Conservation (phyloP, 2,888 invertebrate genomes). For the Brachyopa scutellaris region DNA sequence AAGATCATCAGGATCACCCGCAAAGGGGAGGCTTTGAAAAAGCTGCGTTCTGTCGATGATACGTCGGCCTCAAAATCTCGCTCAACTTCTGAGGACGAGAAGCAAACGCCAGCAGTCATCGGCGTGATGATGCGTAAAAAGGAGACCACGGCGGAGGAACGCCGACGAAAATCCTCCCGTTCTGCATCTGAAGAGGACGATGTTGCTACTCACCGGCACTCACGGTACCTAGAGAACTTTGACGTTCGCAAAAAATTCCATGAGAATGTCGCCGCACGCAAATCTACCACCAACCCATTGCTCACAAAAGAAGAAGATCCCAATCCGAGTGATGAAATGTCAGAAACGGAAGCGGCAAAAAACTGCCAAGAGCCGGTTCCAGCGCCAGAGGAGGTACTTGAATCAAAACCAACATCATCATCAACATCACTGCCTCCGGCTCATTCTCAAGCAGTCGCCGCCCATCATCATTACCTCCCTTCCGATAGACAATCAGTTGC, state of each 20-base stretch:
- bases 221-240: conserved; percentile 80
- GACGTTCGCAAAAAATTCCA: conserved; percentile 80
- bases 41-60: conserved; percentile 65
- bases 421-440: conserved; percentile 72
- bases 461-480: conserved; percentile 43
- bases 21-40: conserved; percentile 58
- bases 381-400: conserved; percentile 71
- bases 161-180: conserved; percentile 76
- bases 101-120: conserved; percentile 67
- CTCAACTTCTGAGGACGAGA: conserved; percentile 80
- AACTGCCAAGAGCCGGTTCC: conserved; percentile 49
- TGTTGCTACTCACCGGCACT: conserved; percentile 78
- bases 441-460: neutral
- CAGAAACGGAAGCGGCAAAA: conserved; percentile 27
- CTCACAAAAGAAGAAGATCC: conserved; percentile 54
- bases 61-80: conserved; percentile 73
- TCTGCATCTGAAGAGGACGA: conserved; percentile 80
- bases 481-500: conserved; percentile 77
- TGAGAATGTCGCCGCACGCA: conserved; percentile 78
- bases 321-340: conserved; percentile 23
- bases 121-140: conserved; percentile 78
- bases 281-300: conserved; percentile 75
- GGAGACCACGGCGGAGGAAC: conserved; percentile 73
- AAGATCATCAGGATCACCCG: conserved; percentile 38
- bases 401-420: conserved; percentile 74